A percentile compares a stretch with the other conserved stretches of the same genome.
phyloP scores from a whole-genome alignment of 2,888 invertebrate species.

The Dyspetes luteomarginatus region DNA sequence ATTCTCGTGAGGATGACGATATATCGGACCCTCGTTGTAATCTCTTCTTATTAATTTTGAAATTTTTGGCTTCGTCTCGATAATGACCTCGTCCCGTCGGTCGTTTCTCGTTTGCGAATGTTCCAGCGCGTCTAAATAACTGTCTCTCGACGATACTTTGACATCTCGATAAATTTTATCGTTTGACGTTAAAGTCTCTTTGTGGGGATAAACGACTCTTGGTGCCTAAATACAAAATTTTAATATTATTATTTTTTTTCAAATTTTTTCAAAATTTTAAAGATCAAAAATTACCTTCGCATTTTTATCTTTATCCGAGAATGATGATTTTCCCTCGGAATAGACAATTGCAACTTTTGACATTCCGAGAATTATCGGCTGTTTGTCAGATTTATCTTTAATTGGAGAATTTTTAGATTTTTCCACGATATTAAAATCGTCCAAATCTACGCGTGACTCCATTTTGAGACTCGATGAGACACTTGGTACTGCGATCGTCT shows the following conservation, averaged over 20 bases:
- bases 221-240: slow-evolving; percentile 30
- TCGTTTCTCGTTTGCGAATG: slow-evolving; percentile 85
- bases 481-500: slow-evolving; percentile 24
- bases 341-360: slow-evolving; percentile 57
- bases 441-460: slow-evolving; percentile 66
- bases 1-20: slow-evolving; percentile 63
- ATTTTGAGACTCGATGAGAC: slow-evolving; percentile 62
- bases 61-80: slow-evolving; percentile 58
- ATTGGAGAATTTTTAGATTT: slow-evolving; percentile 37
- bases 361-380: slow-evolving; percentile 47
- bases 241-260: slow-evolving; percentile 1
- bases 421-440: slow-evolving; percentile 53
- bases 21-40: slow-evolving; percentile 73
- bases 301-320: slow-evolving; percentile 36
- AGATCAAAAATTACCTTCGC: neutral
- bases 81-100: slow-evolving; percentile 70
- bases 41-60: slow-evolving; percentile 72
- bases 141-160: slow-evolving; percentile 82
- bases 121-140: slow-evolving; percentile 88
- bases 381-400: neutral
- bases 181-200: slow-evolving; percentile 35
- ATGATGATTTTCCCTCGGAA: slow-evolving; percentile 42
- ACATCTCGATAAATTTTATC: slow-evolving; percentile 62
- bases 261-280: neutral
- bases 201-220: slow-evolving; percentile 46